Evolutionary conservation across 2,888 invertebrate species (phyloP).

Genomic region (Lacanobia oleracea): DNA sequence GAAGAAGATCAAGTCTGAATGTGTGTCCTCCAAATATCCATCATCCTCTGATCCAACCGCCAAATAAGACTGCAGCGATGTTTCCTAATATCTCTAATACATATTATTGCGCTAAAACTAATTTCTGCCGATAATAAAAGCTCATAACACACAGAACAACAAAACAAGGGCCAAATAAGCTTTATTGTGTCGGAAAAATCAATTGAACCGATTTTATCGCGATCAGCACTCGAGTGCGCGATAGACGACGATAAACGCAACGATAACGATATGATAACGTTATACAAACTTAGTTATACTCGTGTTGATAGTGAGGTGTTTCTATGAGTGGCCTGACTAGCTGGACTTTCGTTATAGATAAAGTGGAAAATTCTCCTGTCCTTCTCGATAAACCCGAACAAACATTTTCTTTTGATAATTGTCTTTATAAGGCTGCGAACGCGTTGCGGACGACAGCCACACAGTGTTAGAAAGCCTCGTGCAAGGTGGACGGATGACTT

Average conservation of each 20-base stretch:
- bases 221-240: slow-evolving; percentile 79
- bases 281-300: slow-evolving; percentile 65
- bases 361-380: too few relatives aligned
- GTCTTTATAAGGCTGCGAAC: too few relatives aligned
- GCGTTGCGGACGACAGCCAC: too few relatives aligned
- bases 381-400: too few relatives aligned
- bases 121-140: slow-evolving; percentile 59
- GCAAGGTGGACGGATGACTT: too few relatives aligned
- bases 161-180: slow-evolving; percentile 67
- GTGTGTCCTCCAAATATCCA: too few relatives aligned
- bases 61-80: neutral
- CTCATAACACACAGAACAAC: slow-evolving; percentile 62
- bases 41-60: neutral
- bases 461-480: too few relatives aligned
- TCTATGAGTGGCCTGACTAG: slow-evolving; percentile 10
- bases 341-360: neutral
- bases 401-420: too few relatives aligned
- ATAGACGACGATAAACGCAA: slow-evolving; percentile 74
- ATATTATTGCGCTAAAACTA: slow-evolving; percentile 41
- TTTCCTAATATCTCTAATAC: neutral
- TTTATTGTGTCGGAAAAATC: slow-evolving; percentile 83
- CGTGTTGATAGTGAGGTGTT: slow-evolving; percentile 49
- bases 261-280: slow-evolving; percentile 66
- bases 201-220: slow-evolving; percentile 87
- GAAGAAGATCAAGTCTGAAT: too few relatives aligned